Evolutionary conservation across 2,888 invertebrate species (phyloP), one percentile per base, ranked within the genome.

Genomic region (Eupithecia inturbata): DNA sequence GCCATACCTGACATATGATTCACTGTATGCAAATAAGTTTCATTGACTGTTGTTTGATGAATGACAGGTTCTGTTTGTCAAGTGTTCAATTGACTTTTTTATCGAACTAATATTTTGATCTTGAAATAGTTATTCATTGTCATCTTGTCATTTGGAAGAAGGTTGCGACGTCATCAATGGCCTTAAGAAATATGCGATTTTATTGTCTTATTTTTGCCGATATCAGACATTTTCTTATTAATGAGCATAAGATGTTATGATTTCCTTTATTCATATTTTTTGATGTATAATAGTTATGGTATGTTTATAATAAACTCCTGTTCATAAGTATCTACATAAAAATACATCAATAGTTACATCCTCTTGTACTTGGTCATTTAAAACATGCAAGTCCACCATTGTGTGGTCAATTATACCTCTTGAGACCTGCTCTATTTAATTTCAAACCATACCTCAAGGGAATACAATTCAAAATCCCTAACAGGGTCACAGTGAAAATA

Each of bases 31-130:
- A 86, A 88, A 88, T 87, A 86, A 64, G 76, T 77, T 78, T 80
- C 84, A 86, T 88, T 87, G 83, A 85, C 80, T 83, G 80, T 39
- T 87, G 82, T 86, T 86, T 83, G 83, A 82, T 86, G 83, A 85
- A 86, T 84, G 84, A 83, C 80, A 84, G 75, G 78, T 77, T 73
- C 71, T 75, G 72, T 77, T 77, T 71, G 57, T 68, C 31, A 57
- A 75, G 71, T 73, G 68, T 75, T 75, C 75, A 75, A 77, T 77
- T 75, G 73, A 73, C 71, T 73, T 75, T n/a, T 66, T 39, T 41
- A 66, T 66, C 12, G 12, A 4, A 22, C 22, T 36, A 36, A 36
- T 64, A 64, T 22, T 64, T 33, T 64, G 31, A 64, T 31, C 31
- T n/a, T n/a, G n/a, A 64, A 66, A 66, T 5, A 22, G 26, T 14